Conservation (phyloP, 2,113 vertebrate genomes). For the Notechis scutatus region DNA sequence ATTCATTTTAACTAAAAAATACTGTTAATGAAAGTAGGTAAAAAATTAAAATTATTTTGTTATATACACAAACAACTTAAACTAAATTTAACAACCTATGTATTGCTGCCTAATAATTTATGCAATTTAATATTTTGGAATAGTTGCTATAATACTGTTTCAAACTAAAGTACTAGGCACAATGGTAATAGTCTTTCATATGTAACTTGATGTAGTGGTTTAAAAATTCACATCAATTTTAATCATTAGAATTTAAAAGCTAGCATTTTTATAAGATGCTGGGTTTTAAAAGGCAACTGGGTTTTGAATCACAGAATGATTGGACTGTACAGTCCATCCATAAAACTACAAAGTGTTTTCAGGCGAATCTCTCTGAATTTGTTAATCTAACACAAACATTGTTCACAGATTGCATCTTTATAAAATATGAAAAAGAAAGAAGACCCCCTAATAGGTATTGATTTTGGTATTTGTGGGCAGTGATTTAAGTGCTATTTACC, state of each 20-base stretch:
- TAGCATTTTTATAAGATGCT: slow-evolving; percentile 72
- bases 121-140: slow-evolving; percentile 69
- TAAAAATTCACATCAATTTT: slow-evolving; percentile 76
- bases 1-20: slow-evolving; percentile 46
- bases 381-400: slow-evolving; percentile 79
- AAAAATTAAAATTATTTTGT: slow-evolving; percentile 65
- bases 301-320: slow-evolving; percentile 69
- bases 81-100: background rate
- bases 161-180: slow-evolving; percentile 72
- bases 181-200: slow-evolving; percentile 72
- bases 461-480: slow-evolving; percentile 90
- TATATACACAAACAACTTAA: slow-evolving; percentile 56
- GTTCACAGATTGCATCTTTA: slow-evolving; percentile 69
- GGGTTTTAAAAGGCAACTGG: slow-evolving; percentile 77
- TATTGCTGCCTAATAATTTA: slow-evolving; percentile 56
- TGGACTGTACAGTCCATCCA: slow-evolving; percentile 50
- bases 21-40: slow-evolving; percentile 50
- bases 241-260: slow-evolving; percentile 62
- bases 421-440: slow-evolving; percentile 73
- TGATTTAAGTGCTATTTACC: slow-evolving; percentile 97
- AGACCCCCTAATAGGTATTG: slow-evolving; percentile 96
- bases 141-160: slow-evolving; percentile 66
- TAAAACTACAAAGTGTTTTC: slow-evolving; percentile 71
- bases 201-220: slow-evolving; percentile 73
- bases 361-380: slow-evolving; percentile 76